Base-by-base conservation (phyloP, 2,113 vertebrate genomes). In the Ammodytes dubius region DNA sequence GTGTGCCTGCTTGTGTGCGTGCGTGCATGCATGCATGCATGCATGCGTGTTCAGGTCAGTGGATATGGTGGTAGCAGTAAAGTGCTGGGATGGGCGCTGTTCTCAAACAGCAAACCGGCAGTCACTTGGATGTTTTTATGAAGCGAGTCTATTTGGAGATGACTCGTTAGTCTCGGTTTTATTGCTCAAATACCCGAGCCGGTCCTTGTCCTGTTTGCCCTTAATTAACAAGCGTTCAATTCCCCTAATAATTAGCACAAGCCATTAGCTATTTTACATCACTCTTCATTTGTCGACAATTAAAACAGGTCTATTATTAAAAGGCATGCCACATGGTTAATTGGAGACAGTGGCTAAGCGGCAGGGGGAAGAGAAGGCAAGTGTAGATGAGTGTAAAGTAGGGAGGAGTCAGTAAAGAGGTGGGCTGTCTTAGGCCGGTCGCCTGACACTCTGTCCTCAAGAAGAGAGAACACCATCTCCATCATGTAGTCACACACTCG, bases 181-280 rank as follows among this genome's bases (percentile, higher is more conserved):
- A 95, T 95, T 95, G 96, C 96, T 96, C 92, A 95, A 96, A 96
- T 93, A 96, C 94, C 95, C 94, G 92, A 93, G 92, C 93, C 87
- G 87, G 92, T 95, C 95, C 96, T 96, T 95, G 95, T 96, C 95
- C 95, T 95, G 94, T 96, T 97, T 97, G 96, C 96, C 96, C 96
- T 97, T 98, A 97, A 98, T 97, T 98, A 99, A 96, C 95, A 96
- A 91, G 91, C 94, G 90, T 90, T 95, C 95, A 96, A 96, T 96
- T 95, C 92, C 91, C 95, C 94, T 94, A 97, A 97, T 98, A 97
- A 98, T 99, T 97, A 97, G 95, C 93, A 86, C 92, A 85, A 94
- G 92, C 94, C 95, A 95, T 96, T 96, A 95, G 94, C 95, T 95
- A 96, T 95, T 97, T 97, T 96, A 96, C 95, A 96, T 96, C 95